Evolutionary conservation across 92 coral and sea anemone species (phyloP), one percentile per base, ranked within the genome.

Genomic region (Porites evermanni): DNA sequence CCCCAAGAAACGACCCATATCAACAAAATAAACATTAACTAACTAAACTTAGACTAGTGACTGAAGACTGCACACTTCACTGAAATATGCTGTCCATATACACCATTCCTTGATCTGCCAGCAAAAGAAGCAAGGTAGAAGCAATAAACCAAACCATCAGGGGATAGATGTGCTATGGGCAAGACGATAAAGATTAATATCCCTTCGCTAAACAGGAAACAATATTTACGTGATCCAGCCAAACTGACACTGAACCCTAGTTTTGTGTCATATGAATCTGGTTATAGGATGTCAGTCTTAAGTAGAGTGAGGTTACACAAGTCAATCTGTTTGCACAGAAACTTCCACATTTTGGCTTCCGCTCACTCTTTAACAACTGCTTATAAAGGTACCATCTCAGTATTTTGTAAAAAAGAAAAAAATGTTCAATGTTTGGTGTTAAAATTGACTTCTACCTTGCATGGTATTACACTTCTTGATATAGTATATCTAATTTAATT

Each of bases 1-100:
- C 78, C 78, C 80, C 87, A 21, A 73, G 60, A 47, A 60, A 63
- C 51, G 44, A 83, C 87, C 87, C 21, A 60, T 64, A 60, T 74
- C 64, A 81, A 72, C 79, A 63, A 60, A 71, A 72, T 44, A 56
- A 58, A 69, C 69, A 52, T 38, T 38, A 69, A 70, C 75, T 72
- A 74, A 74, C 64, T 74, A 74, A 29, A 20, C 64, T 83, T 20
- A 32, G 67, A 50, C 10, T 72, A 70, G 32, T 12, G 21, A 26
- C 68, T 29, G 80, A 6, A 18, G 58, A 70, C 13, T 26, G 70
- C 69, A 81, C 32, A 16, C 13, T 44, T 7, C 44, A 24, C 17
- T n/a, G 19, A 21, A 61, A 8, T 63, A 3, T 51, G 59, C 74
- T 65, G 38, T 56, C 69, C 14, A 13, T 53, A 32, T 68, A 26